Evolutionary conservation across 2,113 vertebrate species (phyloP), one percentile per base, ranked within the genome.

Genomic region (Albula goreensis): DNA sequence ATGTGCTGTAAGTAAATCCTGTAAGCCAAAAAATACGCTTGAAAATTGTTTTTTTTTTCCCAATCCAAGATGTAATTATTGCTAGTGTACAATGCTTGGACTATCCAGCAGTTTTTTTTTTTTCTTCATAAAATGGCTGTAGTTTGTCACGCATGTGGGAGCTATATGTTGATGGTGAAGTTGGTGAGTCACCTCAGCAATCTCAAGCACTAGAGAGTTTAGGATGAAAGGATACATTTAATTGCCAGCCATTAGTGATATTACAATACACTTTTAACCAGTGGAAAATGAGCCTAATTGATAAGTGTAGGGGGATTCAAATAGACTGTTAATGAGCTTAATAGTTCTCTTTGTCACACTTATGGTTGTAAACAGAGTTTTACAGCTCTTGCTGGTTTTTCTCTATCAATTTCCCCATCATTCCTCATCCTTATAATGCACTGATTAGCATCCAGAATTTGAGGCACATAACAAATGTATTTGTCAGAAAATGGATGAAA

Each of bases 381-480:
- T 0, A 1, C 15, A 70, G 12, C 15, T 70, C 53, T 56, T 6
- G 53, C 53, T 56, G 12, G 53, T 12, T 12, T 6, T 56, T 56
- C 57, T 51, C 56, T 82, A 56, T 82, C 81, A 82, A 82, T 82
- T 53, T 82, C 51, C 83, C 66, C 12, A 9, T 12, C 12, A 56
- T 12, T 56, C 12, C 53, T 9, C 7, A 56, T 41, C 31, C 31
- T 41, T 41, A 41, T 41, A 41, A 41, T 41, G 31, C 31, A 41
- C 31, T 41, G 31, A 41, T 41, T 41, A 41, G 31, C 31, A 41
- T 41, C 31, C 31, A 41, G 31, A 41, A 41, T 41, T 41, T 41
- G 31, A 56, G 53, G 6, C 7, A 56, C 53, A 56, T 6, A 2
- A 56, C 53, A 56, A 56, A 56, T 12, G 12, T 56, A 56, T 56